phyloP scores from a whole-genome alignment of 2,888 invertebrate genomes.

The Sminthurinus aureus region DNA sequence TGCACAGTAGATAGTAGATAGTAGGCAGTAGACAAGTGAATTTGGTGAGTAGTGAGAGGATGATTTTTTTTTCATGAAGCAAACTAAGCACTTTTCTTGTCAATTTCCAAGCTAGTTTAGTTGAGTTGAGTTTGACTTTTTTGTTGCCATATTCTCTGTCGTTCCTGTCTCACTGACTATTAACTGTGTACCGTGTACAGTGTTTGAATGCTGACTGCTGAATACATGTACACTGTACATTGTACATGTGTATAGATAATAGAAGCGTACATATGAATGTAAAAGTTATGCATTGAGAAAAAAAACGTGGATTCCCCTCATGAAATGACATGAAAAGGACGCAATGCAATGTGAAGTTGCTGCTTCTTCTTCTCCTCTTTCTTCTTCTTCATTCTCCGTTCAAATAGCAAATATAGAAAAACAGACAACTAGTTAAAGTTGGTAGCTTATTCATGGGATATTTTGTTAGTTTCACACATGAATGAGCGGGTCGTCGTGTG shows the following conservation, averaged over 20 bases:
- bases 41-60: background rate
- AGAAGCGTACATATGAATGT: no score
- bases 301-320: constrained; percentile 11
- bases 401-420: constrained; percentile 8
- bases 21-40: constrained; percentile 11
- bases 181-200: background rate
- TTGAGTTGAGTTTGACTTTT: background rate
- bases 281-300: background rate
- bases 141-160: constrained; percentile 16
- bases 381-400: background rate
- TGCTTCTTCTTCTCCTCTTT: background rate
- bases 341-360: background rate
- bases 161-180: background rate
- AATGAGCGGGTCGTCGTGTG: constrained; percentile 21
- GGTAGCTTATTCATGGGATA: constrained; percentile 16
- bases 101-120: constrained; percentile 15
- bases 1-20: no score
- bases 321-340: constrained; percentile 22
- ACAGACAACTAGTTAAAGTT: constrained; percentile 18
- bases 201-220: no score
- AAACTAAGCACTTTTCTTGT: constrained; percentile 20
- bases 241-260: background rate
- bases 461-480: constrained; percentile 35
- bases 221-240: background rate
- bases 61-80: background rate